Conservation (phyloP, 2,888 invertebrate species). For the Brenthis ino region DNA sequence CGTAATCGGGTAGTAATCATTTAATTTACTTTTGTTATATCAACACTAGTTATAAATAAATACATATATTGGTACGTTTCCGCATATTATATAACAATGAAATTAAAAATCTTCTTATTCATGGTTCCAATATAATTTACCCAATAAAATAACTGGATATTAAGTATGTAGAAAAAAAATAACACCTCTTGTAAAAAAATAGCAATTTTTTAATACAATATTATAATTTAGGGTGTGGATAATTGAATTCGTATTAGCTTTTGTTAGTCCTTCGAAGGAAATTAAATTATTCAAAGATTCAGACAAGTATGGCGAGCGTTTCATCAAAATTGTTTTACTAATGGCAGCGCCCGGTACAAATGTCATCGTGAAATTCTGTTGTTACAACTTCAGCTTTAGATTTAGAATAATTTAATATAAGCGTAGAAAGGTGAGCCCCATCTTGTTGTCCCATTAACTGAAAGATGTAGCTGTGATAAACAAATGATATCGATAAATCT, state of each 20-base stretch:
- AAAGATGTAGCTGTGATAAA: slow-evolving; percentile 5
- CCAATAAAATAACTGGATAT: no score
- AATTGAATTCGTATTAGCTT: slow-evolving; percentile 23
- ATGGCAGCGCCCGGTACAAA: slow-evolving; percentile 24
- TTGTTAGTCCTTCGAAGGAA: slow-evolving; percentile 44
- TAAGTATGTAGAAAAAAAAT: background rate
- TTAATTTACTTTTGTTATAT: no score
- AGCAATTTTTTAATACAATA: background rate
- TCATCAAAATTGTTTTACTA: slow-evolving; percentile 49
- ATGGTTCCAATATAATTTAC: no score
- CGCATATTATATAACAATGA: no score
- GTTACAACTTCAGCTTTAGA: slow-evolving; percentile 23
- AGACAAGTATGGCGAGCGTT: slow-evolving; percentile 43
- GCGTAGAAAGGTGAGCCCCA: slow-evolving; percentile 12
- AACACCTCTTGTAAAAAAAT: background rate
- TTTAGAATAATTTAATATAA: slow-evolving; percentile 20
- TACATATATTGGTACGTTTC: no score
- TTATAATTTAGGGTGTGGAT: background rate
- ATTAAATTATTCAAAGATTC: slow-evolving; percentile 58
- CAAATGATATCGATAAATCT: slow-evolving; percentile 10
- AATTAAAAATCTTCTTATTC: no score
- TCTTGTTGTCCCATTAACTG: slow-evolving; percentile 18
- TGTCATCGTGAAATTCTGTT: slow-evolving; percentile 19
- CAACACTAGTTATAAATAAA: no score
- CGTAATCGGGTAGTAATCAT: no score